Percentiles rank a stretch among this genome's conserved stretches.
Evolutionary conservation across 2,888 invertebrate species (phyloP).

Genomic region (Tiliacea aurago): DNA sequence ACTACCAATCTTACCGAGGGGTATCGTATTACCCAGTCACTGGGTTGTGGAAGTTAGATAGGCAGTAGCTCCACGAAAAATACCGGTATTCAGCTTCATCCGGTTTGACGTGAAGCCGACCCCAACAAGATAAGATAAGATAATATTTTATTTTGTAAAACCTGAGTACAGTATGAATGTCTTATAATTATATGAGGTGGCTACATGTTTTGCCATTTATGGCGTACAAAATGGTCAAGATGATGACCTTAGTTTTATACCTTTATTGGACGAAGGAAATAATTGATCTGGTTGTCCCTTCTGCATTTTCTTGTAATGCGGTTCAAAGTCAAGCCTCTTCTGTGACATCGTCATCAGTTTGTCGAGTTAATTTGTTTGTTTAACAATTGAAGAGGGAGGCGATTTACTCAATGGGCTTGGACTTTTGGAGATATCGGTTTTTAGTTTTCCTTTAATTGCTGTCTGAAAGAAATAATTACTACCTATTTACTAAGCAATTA

Average conservation of each 20-base stretch:
- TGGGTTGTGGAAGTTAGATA: no score
- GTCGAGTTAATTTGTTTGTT: conserved; percentile 61
- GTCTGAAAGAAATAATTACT: neutral
- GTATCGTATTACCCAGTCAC: no score
- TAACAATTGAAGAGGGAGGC: conserved; percentile 40
- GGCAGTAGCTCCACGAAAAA: no score
- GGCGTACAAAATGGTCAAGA: no score
- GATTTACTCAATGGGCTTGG: conserved; percentile 40
- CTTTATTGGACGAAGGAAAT: neutral
- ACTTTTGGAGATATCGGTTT: conserved; percentile 31
- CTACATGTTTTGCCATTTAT: no score
- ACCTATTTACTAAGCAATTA: neutral
- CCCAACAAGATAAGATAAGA: no score
- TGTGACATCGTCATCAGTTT: conserved; percentile 55
- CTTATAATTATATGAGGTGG: no score
- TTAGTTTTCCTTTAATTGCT: conserved; percentile 15
- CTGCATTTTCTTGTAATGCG: neutral
- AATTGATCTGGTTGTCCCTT: conserved; percentile 7
- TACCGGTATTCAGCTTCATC: no score
- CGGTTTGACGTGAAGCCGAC: no score
- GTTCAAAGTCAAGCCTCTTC: conserved; percentile 46
- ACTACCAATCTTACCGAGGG: no score
- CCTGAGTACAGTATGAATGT: no score
- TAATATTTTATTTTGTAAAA: no score
- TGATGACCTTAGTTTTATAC: neutral